Evolutionary conservation across 2,113 vertebrate genomes (phyloP), one percentile per base, ranked within the genome.

Genomic region (Corvus cornix): DNA sequence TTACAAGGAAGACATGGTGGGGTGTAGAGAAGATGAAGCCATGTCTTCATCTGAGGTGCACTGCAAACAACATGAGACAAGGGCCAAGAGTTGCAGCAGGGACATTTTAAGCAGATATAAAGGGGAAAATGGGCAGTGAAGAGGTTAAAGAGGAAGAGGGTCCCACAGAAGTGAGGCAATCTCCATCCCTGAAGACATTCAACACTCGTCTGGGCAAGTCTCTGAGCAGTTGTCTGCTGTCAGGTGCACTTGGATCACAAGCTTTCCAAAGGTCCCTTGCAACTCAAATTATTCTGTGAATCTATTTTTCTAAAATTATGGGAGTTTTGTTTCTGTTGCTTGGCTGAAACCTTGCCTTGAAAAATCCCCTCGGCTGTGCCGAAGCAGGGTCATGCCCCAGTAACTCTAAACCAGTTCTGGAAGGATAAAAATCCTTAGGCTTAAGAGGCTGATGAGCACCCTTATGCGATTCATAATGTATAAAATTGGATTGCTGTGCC

Each of bases 401-500:
- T 48, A 24, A 84, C 51, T 87, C 26, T 48, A 84, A 74, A 23
- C 16, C 39, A 46, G 30, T 24, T 48, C 18, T 58, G 53, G 23
- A 85, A 70, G 30, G 23, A 68, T 52, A 41, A 92, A 91, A 87
- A 46, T 80, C 49, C 64, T 86, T 35, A 72, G n/a, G 31, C 28
- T 23, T 68, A 84, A 84, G 91, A 82, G 30, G 15, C 66, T 90
- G 63, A 62, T 87, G 87, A 84, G 63, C 35, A 66, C 17, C 23
- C 21, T 78, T 60, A 39, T 48, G 31, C 3, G 8, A 76, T 60
- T 78, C 60, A 44, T 23, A 55, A 35, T 13, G 10, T 43, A 73
- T 66, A 46, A 81, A 89, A 84, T 60, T 39, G 59, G 37, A 41
- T 64, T 5, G 3, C 31, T 53, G 2, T 49, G 46, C 35, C 64